Conservation (phyloP, 1,140 invertebrate species). For the Linepithema humile region DNA sequence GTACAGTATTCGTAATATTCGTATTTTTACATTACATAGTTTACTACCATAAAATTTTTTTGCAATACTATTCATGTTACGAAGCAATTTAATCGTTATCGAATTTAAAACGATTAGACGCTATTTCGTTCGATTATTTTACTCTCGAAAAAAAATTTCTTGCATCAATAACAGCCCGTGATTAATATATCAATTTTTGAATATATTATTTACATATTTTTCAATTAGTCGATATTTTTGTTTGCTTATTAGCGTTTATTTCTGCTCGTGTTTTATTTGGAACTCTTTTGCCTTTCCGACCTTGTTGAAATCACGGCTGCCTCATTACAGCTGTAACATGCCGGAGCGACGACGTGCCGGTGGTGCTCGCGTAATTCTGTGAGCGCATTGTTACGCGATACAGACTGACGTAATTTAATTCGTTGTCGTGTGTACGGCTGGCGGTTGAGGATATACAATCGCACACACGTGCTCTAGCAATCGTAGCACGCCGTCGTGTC, state of each 20-base stretch:
- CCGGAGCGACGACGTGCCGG: constrained; percentile 60
- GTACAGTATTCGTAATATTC: background rate
- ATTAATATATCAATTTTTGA: background rate
- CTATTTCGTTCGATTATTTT: background rate
- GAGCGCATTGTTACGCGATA: constrained; percentile 73
- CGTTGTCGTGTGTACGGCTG: constrained; percentile 53
- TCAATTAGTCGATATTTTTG: background rate
- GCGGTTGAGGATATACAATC: constrained; percentile 59
- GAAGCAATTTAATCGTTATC: constrained; percentile 18
- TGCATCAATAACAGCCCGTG: background rate
- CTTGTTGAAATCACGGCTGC: constrained; percentile 63
- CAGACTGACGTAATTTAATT: constrained; percentile 74
- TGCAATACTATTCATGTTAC: background rate
- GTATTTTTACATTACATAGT: constrained; percentile 1
- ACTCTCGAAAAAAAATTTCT: background rate
- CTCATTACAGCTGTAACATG: constrained; percentile 71
- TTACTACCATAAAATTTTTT: constrained; percentile 1
- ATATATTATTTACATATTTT: background rate
- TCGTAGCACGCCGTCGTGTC: constrained; percentile 59
- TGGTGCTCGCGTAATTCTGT: constrained; percentile 62
- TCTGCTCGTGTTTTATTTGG: background rate
- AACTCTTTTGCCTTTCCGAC: constrained; percentile 44
- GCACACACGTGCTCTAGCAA: constrained; percentile 69
- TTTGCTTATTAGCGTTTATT: background rate
- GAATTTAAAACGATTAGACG: background rate